Evolutionary conservation across 2,888 invertebrate genomes (phyloP).

Genomic region (Sialis lutaria): DNA sequence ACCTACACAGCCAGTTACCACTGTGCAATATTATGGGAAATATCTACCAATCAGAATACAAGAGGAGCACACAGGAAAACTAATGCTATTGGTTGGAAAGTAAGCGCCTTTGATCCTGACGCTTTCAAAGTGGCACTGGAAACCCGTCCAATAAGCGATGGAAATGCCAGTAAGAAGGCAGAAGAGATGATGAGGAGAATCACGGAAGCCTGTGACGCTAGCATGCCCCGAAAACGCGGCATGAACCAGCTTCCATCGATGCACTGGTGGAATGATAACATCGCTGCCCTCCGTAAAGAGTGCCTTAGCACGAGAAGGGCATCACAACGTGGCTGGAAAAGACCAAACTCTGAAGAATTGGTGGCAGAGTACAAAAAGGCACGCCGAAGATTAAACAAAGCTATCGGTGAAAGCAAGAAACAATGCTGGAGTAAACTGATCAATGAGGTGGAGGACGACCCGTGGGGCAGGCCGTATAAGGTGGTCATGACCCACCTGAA

Average conservation of each 20-base stretch:
- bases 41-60: background rate
- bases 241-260: background rate
- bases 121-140: background rate
- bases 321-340: background rate
- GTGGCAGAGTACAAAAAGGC: constrained; percentile 4
- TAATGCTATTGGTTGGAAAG: constrained; percentile 1
- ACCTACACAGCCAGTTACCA: constrained; percentile 10
- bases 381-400: background rate
- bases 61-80: background rate
- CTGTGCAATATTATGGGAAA: constrained; percentile 7
- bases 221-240: background rate
- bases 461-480: constrained; percentile 9
- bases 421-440: background rate
- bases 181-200: background rate
- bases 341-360: constrained; percentile 1
- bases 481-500: constrained; percentile 1
- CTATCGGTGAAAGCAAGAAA: background rate
- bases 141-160: background rate
- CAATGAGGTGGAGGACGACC: constrained; percentile 7
- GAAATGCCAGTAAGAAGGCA: background rate
- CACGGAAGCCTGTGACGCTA: background rate
- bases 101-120: background rate
- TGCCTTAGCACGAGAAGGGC: background rate
- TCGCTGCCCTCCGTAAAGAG: constrained; percentile 1
- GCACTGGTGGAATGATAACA: constrained; percentile 6